Conservation (phyloP, 2,888 invertebrate species). For the Rhagium mordax region DNA sequence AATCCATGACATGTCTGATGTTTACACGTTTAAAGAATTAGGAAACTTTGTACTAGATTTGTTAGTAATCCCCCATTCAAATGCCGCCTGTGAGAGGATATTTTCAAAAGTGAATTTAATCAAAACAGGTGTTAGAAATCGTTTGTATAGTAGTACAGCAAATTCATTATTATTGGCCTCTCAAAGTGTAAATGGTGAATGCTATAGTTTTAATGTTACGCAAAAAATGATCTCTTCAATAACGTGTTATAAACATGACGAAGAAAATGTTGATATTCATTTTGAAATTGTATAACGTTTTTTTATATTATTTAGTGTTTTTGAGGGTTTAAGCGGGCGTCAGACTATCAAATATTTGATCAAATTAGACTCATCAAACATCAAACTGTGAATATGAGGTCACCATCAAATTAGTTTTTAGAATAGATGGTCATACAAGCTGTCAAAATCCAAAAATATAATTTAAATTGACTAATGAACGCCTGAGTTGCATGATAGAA, state of each 20-base stretch:
- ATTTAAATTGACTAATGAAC: too few species aligned
- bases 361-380: too few species aligned
- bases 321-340: not conserved
- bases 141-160: constrained; percentile 14
- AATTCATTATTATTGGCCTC: constrained; percentile 29
- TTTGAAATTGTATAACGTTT: constrained; percentile 20
- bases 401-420: too few species aligned
- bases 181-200: constrained; percentile 28
- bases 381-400: too few species aligned
- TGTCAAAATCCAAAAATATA: too few species aligned
- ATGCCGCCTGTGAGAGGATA: not conserved
- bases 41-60: not conserved
- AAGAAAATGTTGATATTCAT: constrained; percentile 32
- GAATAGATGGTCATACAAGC: too few species aligned
- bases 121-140: not conserved
- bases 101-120: not conserved
- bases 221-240: constrained; percentile 24
- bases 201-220: constrained; percentile 24
- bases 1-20: constrained; percentile 2
- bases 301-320: constrained; percentile 6
- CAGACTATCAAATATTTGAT: too few species aligned
- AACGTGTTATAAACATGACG: constrained; percentile 20
- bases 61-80: not conserved
- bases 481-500: too few species aligned
- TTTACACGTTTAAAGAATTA: not conserved